These are phyloP conservation scores for Philaenus spumarius DNA, from an alignment of 1,140 invertebrate genomes.

Conservation along the genomic window DNA sequence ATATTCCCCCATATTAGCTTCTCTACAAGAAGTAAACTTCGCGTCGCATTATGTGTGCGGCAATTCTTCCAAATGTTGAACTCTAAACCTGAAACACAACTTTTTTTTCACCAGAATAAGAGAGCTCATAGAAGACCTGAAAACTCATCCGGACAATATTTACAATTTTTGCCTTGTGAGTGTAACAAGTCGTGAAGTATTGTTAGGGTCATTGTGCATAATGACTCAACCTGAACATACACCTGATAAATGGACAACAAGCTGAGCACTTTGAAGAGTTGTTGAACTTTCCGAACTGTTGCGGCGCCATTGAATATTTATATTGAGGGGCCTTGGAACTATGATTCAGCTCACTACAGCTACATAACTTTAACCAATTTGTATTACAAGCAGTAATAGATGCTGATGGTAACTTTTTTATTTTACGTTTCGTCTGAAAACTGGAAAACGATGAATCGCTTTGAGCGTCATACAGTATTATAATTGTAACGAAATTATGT, in stretches of 20 bases:
- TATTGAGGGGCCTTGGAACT: slow-evolving; percentile 16
- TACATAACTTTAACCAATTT: slow-evolving; percentile 42
- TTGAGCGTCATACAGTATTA: slow-evolving; percentile 20
- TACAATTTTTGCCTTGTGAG: no score
- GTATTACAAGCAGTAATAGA: slow-evolving; percentile 43
- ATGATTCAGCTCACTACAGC: slow-evolving; percentile 40
- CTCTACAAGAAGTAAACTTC: no score
- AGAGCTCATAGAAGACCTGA: no score
- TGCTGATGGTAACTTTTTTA: slow-evolving; percentile 41
- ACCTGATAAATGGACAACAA: slow-evolving; percentile 24
- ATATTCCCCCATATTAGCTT: no score
- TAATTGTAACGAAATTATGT: no score
- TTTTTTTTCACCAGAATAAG: no score
- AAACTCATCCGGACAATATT: no score
- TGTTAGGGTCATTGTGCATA: slow-evolving; percentile 1
- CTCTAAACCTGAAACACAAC: no score
- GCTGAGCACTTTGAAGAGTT: slow-evolving; percentile 33
- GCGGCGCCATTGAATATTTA: slow-evolving; percentile 10
- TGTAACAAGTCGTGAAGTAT: no score
- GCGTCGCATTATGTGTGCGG: no score
- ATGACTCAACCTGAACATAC: slow-evolving; percentile 24
- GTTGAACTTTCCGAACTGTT: slow-evolving; percentile 37
- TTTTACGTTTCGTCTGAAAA: slow-evolving; percentile 37
- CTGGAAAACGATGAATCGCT: no score
- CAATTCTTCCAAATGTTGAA: no score